Percentiles rank a stretch among this genome's conserved stretches.
phyloP scores from a whole-genome alignment of 2,113 vertebrate genomes.

The Poecilia latipinna region DNA sequence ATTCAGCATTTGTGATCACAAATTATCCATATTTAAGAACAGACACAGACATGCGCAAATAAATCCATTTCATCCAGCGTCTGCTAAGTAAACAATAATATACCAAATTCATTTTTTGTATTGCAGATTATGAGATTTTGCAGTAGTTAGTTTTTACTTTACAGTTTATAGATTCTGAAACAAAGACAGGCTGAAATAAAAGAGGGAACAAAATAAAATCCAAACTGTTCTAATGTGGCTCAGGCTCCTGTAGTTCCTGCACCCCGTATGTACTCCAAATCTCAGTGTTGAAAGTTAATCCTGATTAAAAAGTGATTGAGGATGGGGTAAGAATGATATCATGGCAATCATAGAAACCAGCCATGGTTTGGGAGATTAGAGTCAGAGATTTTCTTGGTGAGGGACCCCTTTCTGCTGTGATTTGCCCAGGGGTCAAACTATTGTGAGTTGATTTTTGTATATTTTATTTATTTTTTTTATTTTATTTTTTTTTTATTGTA shows the following conservation, averaged over 20 bases:
- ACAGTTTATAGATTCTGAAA: conserved; percentile 13
- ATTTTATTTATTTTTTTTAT: neutral
- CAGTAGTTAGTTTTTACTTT: neutral
- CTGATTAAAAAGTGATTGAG: conserved; percentile 74
- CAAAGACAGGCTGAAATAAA: conserved; percentile 22
- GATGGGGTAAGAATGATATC: conserved; percentile 49
- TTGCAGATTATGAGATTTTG: neutral
- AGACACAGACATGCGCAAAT: neutral
- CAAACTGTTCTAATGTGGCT: conserved; percentile 9
- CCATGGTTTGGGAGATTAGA: conserved; percentile 63
- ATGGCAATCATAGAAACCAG: conserved; percentile 60
- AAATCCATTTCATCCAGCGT: too few relatives aligned
- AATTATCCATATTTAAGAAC: neutral
- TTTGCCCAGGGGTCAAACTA: conserved; percentile 56
- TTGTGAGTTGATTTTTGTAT: conserved; percentile 21
- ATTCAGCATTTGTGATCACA: neutral
- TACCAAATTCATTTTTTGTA: neutral
- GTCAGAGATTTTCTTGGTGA: conserved; percentile 9
- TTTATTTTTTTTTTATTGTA: too few relatives aligned
- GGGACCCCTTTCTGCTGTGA: conserved; percentile 31
- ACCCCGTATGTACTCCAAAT: conserved; percentile 65
- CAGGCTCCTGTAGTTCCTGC: conserved; percentile 42
- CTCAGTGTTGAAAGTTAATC: conserved; percentile 69
- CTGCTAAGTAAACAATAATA: neutral
- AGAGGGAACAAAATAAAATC: conserved; percentile 16